Evolutionary conservation across 2,797 vertebrate genomes (phyloP).

Genomic region (Danio kyathit): DNA sequence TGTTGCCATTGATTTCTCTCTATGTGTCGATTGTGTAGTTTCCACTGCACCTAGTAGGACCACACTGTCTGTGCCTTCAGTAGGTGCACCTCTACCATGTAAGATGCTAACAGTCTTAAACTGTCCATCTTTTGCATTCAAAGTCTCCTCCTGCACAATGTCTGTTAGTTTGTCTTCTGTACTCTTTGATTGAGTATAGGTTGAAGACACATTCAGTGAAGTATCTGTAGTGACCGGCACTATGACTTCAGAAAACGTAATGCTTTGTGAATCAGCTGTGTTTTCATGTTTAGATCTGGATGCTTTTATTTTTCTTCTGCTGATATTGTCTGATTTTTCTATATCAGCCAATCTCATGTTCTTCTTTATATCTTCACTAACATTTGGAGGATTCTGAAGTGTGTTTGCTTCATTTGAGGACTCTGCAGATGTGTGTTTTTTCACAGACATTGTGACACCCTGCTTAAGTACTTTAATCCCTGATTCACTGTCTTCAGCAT

Average conservation of each 20-base stretch:
- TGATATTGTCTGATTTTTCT: not conserved
- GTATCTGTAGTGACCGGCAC: conserved; percentile 42
- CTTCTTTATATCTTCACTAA: conserved; percentile 3
- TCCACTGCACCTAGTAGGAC: not conserved
- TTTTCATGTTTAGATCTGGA: not conserved
- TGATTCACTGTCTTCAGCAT: not conserved
- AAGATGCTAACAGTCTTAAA: not conserved
- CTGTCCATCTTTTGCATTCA: conserved; percentile 10
- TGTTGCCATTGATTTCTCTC: not conserved
- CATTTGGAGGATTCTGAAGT: not conserved
- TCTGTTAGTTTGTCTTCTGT: conserved; percentile 38
- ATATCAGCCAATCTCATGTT: not conserved
- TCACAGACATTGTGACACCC: not conserved
- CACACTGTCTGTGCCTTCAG: too few species aligned
- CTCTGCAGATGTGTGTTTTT: not conserved
- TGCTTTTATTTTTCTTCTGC: not conserved
- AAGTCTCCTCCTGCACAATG: not conserved
- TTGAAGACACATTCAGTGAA: conserved; percentile 29
- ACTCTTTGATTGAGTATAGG: conserved; percentile 40
- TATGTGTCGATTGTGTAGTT: not conserved
- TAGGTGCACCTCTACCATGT: not conserved
- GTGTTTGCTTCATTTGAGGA: not conserved
- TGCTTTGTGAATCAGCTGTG: not conserved
- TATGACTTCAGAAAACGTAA: conserved; percentile 13
- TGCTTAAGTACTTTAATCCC: not conserved